phyloP scores from a whole-genome alignment of 2,113 vertebrate genomes.

The Datnioides undecimradiatus region DNA sequence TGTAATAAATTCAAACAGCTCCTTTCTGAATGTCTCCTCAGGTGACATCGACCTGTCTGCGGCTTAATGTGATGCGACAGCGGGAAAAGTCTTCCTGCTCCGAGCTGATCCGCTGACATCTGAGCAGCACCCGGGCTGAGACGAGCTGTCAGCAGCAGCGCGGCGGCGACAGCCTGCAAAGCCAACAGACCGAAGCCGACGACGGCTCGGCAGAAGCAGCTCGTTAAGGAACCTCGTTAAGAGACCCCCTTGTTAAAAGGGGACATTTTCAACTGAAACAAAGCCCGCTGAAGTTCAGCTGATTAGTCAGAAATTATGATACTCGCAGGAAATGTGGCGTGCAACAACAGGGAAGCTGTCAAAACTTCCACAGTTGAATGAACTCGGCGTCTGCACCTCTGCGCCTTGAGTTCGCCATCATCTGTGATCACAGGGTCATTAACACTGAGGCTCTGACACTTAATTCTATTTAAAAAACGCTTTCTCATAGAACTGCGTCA shows the following conservation, averaged over 20 bases:
- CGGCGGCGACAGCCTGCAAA: slow-evolving; percentile 26
- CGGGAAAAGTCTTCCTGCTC: slow-evolving; percentile 24
- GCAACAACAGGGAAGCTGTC: not conserved
- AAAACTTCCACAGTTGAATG: slow-evolving; percentile 17
- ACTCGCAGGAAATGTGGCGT: not conserved
- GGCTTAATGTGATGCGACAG: slow-evolving; percentile 21
- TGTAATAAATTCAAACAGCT: not conserved
- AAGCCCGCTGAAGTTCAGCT: slow-evolving; percentile 15
- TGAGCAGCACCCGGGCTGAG: slow-evolving; percentile 32
- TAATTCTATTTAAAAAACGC: not conserved
- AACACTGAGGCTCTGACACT: not conserved
- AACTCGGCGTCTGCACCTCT: not conserved
- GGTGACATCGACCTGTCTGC: slow-evolving; percentile 18
- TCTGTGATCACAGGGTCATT: slow-evolving; percentile 7
- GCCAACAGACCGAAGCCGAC: slow-evolving; percentile 32
- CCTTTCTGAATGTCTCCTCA: slow-evolving; percentile 3
- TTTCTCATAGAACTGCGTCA: not conserved
- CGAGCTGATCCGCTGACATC: slow-evolving; percentile 15
- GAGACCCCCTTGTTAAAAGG: slow-evolving; percentile 22
- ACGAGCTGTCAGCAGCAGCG: slow-evolving; percentile 49
- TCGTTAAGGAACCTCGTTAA: slow-evolving; percentile 42
- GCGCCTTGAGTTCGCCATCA: not conserved
- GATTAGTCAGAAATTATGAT: slow-evolving; percentile 22
- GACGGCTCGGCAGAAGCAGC: not conserved
- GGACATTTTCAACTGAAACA: not conserved